These are phyloP conservation scores for Holothuria scabra DNA, from an alignment of 53 echinoderm and acorn worm species.

Conservation along the genomic window DNA sequence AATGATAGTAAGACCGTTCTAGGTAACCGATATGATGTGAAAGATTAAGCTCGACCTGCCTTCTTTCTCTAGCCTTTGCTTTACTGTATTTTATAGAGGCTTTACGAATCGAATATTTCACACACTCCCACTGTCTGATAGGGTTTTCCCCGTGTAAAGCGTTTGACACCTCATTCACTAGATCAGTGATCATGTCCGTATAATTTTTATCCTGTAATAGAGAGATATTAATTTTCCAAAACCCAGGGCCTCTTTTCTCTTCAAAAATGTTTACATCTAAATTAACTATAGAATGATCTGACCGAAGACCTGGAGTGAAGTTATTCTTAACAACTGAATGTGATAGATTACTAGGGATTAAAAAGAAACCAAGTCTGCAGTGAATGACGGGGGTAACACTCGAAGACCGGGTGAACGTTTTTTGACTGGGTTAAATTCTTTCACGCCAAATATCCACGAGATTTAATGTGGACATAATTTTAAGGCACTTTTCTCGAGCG, in stretches of 20 bases:
- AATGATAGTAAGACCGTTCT: constrained; percentile 1
- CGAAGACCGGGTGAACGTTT: constrained; percentile 26
- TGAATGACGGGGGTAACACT: not conserved
- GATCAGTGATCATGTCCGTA: not conserved
- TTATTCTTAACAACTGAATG: constrained; percentile 14
- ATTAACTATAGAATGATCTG: constrained; percentile 40
- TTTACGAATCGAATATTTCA: constrained; percentile 32
- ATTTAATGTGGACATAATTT: constrained; percentile 19
- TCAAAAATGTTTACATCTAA: constrained; percentile 22
- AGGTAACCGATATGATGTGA: constrained; percentile 7
- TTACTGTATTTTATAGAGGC: constrained; percentile 20
- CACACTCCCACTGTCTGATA: not conserved
- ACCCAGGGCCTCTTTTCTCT: too few relatives aligned
- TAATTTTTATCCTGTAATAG: constrained; percentile 21
- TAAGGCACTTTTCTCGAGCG: constrained; percentile 8
- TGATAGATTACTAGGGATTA: constrained; percentile 5
- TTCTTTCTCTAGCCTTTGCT: constrained; percentile 24
- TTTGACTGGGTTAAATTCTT: constrained; percentile 34
- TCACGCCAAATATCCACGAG: constrained; percentile 37
- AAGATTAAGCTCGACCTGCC: not conserved
- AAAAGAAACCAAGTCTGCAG: constrained; percentile 38
- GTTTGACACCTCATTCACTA: not conserved
- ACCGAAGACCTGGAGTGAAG: not conserved
- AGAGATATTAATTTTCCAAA: constrained; percentile 41
- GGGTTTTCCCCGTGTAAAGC: not conserved